A percentile compares a stretch with the other conserved stretches of the same genome.
Evolutionary conservation across 1,140 invertebrate species (phyloP).

Genomic region (Drosophila seguyi): DNA sequence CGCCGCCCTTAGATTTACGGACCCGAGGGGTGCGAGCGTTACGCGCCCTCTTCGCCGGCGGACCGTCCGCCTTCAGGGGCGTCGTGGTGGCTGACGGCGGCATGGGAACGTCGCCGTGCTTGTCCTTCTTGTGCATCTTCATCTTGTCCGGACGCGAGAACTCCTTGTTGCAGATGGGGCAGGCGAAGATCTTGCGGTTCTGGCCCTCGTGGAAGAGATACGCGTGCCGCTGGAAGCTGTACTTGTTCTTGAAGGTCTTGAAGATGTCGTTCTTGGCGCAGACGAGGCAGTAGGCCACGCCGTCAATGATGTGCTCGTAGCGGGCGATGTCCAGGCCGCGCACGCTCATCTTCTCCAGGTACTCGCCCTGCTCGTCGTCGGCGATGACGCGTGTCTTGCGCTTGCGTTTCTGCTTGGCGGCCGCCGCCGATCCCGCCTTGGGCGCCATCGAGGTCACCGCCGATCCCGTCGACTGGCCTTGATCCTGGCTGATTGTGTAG

Average conservation of each 20-base stretch:
- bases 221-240: conserved; percentile 96
- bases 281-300: conserved; percentile 95
- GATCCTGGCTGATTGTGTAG: conserved; percentile 57
- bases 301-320: conserved; percentile 94
- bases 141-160: conserved; percentile 96
- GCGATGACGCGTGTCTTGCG: conserved; percentile 91
- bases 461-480: conserved; percentile 27
- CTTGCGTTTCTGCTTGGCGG: conserved; percentile 87
- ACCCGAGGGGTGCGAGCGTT: conserved; percentile 63
- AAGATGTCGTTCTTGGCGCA: conserved; percentile 95
- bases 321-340: conserved; percentile 94
- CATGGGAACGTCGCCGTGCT: conserved; percentile 87
- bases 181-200: conserved; percentile 95
- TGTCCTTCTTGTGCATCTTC: conserved; percentile 97
- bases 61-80: conserved; percentile 55
- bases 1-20: conserved; percentile 63
- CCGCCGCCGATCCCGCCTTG: conserved; percentile 55
- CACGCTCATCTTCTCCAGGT: conserved; percentile 95
- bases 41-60: conserved; percentile 64
- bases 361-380: conserved; percentile 93
- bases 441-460: conserved; percentile 49
- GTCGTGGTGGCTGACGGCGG: conserved; percentile 54
- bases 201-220: conserved; percentile 96
- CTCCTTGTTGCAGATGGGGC: conserved; percentile 95
- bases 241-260: conserved; percentile 97